Evolutionary conservation across 2,113 vertebrate species (phyloP).

Genomic region (Trichomycterus rosablanca): DNA sequence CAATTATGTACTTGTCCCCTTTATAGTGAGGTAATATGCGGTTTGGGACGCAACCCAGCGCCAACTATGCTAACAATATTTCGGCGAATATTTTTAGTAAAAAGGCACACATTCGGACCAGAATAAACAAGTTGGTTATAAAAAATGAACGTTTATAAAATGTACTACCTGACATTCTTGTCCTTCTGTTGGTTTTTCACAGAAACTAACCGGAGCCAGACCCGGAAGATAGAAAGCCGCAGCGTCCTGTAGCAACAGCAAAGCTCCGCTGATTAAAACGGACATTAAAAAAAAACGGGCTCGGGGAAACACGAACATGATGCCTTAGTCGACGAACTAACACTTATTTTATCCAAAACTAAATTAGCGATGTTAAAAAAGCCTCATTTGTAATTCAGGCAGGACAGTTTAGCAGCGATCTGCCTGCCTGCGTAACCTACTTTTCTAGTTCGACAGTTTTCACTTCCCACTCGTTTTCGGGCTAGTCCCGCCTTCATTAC

Average conservation of each 20-base stretch:
- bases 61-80: background rate
- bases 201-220: slow-evolving; percentile 88
- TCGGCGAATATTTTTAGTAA: background rate
- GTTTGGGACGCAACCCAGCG: background rate
- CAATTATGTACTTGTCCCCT: background rate
- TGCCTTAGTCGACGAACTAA: slow-evolving; percentile 16
- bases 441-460: slow-evolving; percentile 19
- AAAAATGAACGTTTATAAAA: too few species aligned
- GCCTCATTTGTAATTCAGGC: slow-evolving; percentile 20
- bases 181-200: slow-evolving; percentile 56
- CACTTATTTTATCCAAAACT: slow-evolving; percentile 3
- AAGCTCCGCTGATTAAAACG: slow-evolving; percentile 30
- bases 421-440: slow-evolving; percentile 31
- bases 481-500: background rate
- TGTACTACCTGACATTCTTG: slow-evolving; percentile 79
- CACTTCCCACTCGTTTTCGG: slow-evolving; percentile 2
- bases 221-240: slow-evolving; percentile 82
- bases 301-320: slow-evolving; percentile 20
- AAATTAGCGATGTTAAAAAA: background rate
- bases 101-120: too few species aligned
- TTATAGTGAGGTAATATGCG: background rate
- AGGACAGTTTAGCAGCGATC: slow-evolving; percentile 11
- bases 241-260: slow-evolving; percentile 32
- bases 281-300: slow-evolving; percentile 22
- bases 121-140: too few species aligned